phyloP scores from a whole-genome alignment of 2,797 vertebrate genomes.

The Lophius americanus region DNA sequence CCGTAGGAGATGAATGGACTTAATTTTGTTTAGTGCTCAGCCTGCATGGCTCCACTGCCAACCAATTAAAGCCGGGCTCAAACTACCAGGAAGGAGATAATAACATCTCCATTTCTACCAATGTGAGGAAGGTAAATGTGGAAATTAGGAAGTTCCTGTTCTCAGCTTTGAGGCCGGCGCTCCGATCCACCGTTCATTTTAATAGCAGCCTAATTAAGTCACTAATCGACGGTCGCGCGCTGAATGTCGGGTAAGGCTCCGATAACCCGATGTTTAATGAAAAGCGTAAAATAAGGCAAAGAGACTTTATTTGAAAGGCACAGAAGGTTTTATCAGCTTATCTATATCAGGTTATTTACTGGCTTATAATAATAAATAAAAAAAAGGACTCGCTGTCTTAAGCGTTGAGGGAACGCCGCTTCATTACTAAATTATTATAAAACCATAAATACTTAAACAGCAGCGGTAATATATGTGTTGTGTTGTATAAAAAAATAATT shows the following conservation, averaged over 20 bases:
- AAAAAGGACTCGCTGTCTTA: too few relatives aligned
- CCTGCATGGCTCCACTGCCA: constrained; percentile 26
- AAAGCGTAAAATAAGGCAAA: too few relatives aligned
- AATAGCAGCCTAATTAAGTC: not conserved
- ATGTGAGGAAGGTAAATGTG: not conserved
- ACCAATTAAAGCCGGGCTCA: constrained; percentile 35
- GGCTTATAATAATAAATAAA: not conserved
- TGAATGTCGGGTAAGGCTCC: too few relatives aligned
- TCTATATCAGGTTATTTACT: not conserved
- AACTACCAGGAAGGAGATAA: constrained; percentile 15
- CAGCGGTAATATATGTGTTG: constrained; percentile 8
- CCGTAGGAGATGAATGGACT: constrained; percentile 65
- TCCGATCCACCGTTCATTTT: not conserved
- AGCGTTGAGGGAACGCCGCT: not conserved
- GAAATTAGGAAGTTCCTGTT: constrained; percentile 1
- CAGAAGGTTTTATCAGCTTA: too few relatives aligned
- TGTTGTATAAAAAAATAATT: not conserved
- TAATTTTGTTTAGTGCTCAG: constrained; percentile 62
- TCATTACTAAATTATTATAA: constrained; percentile 8
- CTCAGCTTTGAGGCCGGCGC: not conserved
- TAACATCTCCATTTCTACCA: constrained; percentile 12
- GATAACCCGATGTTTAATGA: too few relatives aligned
- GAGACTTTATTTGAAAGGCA: not conserved
- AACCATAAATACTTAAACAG: constrained; percentile 8
- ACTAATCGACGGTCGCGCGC: not conserved